A percentile compares a stretch with the other conserved stretches of the same genome.
These are phyloP conservation scores for Leptocoma aspasia DNA, from an alignment of 2,113 vertebrate species.

Conservation along the genomic window DNA sequence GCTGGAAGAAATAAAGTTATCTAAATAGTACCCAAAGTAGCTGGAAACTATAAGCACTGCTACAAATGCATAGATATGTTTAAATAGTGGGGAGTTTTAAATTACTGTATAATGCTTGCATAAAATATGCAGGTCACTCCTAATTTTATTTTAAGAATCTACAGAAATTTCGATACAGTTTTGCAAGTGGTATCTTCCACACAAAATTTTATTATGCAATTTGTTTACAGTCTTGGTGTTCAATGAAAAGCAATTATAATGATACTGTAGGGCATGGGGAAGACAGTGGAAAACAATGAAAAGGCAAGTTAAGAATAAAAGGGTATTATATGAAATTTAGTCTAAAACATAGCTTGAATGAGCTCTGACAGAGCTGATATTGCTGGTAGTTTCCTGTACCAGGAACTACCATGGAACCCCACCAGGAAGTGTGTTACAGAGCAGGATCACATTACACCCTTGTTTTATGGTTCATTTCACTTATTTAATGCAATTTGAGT, in stretches of 20 bases:
- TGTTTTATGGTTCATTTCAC: slow-evolving; percentile 81
- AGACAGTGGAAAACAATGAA: slow-evolving; percentile 28
- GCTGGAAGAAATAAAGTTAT: slow-evolving; percentile 40
- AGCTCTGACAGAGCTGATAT: slow-evolving; percentile 57
- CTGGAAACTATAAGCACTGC: not conserved
- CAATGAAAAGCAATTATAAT: not conserved
- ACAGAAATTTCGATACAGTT: not conserved
- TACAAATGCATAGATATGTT: not conserved
- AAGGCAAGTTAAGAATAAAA: slow-evolving; percentile 29
- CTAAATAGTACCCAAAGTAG: not conserved
- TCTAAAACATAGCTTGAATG: slow-evolving; percentile 68
- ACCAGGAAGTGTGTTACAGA: slow-evolving; percentile 74
- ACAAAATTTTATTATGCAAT: not conserved
- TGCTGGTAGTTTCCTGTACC: slow-evolving; percentile 73
- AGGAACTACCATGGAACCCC: slow-evolving; percentile 74
- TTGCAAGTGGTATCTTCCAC: not conserved
- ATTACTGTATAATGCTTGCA: not conserved
- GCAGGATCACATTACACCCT: slow-evolving; percentile 74
- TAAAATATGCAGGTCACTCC: not conserved
- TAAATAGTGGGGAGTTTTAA: not conserved
- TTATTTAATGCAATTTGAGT: slow-evolving; percentile 76
- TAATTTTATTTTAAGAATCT: not conserved
- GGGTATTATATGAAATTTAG: slow-evolving; percentile 45
- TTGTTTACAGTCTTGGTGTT: not conserved
- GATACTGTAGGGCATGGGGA: not conserved